Base-by-base conservation (phyloP, 2,888 invertebrate genomes). In the Panzeria rudis region DNA sequence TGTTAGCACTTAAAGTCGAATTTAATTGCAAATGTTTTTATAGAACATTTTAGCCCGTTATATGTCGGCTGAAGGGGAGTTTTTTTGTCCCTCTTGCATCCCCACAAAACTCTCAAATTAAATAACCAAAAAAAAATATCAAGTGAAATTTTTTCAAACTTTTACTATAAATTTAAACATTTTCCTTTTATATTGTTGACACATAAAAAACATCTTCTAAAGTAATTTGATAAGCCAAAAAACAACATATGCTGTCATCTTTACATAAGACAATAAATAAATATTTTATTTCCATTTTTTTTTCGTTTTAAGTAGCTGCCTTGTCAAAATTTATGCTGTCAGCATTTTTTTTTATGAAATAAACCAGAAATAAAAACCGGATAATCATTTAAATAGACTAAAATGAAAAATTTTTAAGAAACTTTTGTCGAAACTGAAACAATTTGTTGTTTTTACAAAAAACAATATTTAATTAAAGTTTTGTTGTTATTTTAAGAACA, bases 401-500 rank as follows among this genome's bases (percentile, higher is more conserved):
- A 23, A 52, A 25, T 9, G 15, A 13, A 62, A 62, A 41, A 41
- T 20, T 59, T 23, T 25, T 44, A 29, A 8, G 3, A 75, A 52
- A 44, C 15, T 9, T 50, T 25, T 23, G 15, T 25, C 4, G 29
- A 54, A 32, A 44, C 23, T 76, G 17, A 54, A 66, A 0, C 23
- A 32, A 47, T 13, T 66, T 56, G 32, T 35, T 35, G 23, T 66
- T 20, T 66, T 17, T 44, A 56, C n/a, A 68, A 50, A 38, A 29
- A 23, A 44, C 44, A 13, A 9, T 29, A 47, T 35, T 66, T 66
- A n/a, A 3, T 6, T 54, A n/a, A 7, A 32, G 3, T 38, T 38
- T 29, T 56, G n/a, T 41, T 78, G 61, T 62, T 79, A 71, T 62
- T 79, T 79, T 62, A n/a, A 52, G 69, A 61, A 69, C 15, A 64